phyloP scores from a whole-genome alignment of 2,888 invertebrate species.

The Pharmacophagus antenor region DNA sequence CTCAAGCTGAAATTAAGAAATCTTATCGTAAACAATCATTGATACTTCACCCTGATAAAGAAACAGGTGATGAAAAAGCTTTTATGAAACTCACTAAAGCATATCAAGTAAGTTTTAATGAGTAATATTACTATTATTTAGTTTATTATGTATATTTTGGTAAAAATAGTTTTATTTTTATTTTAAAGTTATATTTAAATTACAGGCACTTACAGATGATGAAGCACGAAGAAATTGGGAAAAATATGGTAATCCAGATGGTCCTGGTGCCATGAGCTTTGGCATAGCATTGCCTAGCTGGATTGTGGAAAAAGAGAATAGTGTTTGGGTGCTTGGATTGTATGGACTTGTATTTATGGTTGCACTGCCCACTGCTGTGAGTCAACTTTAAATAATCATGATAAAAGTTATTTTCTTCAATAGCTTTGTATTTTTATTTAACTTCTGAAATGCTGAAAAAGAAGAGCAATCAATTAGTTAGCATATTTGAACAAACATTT shows the following conservation, averaged over 20 bases:
- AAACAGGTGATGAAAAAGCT: constrained; percentile 97
- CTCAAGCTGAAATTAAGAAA: constrained; percentile 94
- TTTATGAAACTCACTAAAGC: constrained; percentile 99
- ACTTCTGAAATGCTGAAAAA: not conserved
- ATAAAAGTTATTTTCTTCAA: not conserved
- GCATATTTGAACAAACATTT: no score
- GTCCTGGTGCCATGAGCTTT: constrained; percentile 99
- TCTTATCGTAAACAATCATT: constrained; percentile 96
- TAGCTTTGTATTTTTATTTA: not conserved
- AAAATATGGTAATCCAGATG: constrained; percentile 99
- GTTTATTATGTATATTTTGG: not conserved
- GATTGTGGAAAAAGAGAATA: constrained; percentile 99
- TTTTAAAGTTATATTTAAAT: constrained; percentile 30
- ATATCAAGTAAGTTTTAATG: constrained; percentile 84
- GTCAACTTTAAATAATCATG: constrained; percentile 43
- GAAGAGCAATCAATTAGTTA: not conserved
- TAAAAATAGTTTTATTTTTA: no score
- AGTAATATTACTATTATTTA: constrained; percentile 9
- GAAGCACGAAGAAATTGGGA: constrained; percentile 99
- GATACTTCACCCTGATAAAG: constrained; percentile 98
- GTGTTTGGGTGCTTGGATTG: constrained; percentile 96
- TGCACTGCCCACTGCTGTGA: constrained; percentile 91
- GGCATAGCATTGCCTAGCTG: constrained; percentile 99
- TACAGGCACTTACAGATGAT: constrained; percentile 95
- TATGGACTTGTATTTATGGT: constrained; percentile 99